A percentile compares a stretch with the other conserved stretches of the same genome.
Evolutionary conservation across 2,797 vertebrate species (phyloP).

Genomic region (Champsocephalus gunnari): DNA sequence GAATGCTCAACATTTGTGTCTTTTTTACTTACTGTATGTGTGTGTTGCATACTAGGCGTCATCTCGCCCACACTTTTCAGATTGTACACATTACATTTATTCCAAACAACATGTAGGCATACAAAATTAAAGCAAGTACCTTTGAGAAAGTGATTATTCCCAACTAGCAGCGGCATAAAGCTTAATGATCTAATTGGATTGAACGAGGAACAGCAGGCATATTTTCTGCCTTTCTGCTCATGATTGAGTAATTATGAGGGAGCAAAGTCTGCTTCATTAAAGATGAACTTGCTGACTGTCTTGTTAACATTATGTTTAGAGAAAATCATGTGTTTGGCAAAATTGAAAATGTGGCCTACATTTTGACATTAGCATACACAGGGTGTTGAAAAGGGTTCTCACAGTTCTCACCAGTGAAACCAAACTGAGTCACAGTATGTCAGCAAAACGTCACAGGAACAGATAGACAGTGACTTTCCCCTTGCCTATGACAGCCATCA

Average conservation of each 20-base stretch:
- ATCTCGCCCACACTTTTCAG: conserved; percentile 64
- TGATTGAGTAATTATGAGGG: conserved; percentile 67
- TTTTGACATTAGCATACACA: conserved; percentile 47
- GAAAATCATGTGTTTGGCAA: conserved; percentile 48
- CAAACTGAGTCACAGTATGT: conserved; percentile 53
- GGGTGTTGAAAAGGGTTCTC: conserved; percentile 19
- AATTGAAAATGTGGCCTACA: conserved; percentile 29
- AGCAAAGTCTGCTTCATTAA: conserved; percentile 56
- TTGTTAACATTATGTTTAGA: conserved; percentile 64
- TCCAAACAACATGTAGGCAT: conserved; percentile 54
- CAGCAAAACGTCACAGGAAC: conserved; percentile 52
- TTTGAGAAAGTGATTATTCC: conserved; percentile 61
- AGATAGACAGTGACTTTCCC: conserved; percentile 56
- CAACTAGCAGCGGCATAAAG: conserved; percentile 57
- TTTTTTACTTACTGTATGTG: neutral
- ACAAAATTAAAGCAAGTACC: conserved; percentile 56
- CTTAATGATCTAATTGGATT: conserved; percentile 73
- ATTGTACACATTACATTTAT: conserved; percentile 52
- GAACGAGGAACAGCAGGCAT: conserved; percentile 57
- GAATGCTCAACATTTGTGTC: neutral
- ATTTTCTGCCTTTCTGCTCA: conserved; percentile 55
- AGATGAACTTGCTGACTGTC: conserved; percentile 47
- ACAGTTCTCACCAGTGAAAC: conserved; percentile 29
- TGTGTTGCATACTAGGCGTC: conserved; percentile 11
- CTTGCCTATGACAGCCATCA: conserved; percentile 37